Evolutionary conservation across 1,140 invertebrate genomes (phyloP).

Genomic region (Cherax quadricarinatus): DNA sequence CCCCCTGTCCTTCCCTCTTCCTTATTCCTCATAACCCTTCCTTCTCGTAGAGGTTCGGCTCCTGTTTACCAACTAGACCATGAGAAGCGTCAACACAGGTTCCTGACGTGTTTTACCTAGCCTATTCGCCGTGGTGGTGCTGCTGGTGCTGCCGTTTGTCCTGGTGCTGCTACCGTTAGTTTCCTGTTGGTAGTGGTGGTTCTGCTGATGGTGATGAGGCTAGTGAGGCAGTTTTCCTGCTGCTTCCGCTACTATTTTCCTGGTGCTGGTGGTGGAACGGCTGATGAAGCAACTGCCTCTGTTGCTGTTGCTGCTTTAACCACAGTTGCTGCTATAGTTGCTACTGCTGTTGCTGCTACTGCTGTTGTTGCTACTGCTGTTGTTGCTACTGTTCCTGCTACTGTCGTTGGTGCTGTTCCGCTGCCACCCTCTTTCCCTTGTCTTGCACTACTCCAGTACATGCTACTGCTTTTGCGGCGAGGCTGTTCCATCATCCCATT

Average conservation of each 20-base stretch:
- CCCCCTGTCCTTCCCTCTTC: not conserved
- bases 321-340: not conserved
- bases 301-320: not conserved
- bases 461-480: not conserved
- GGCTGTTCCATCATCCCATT: no score
- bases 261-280: not conserved
- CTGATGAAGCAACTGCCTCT: not conserved
- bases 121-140: no score
- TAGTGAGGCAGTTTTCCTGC: not conserved
- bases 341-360: not conserved
- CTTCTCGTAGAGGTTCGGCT: not conserved
- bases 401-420: not conserved
- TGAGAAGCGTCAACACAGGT: conserved; percentile 24
- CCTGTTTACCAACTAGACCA: not conserved
- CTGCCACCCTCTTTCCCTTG: not conserved
- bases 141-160: not conserved
- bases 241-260: not conserved
- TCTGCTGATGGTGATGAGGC: no score
- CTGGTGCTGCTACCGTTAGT: not conserved
- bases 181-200: no score
- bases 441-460: not conserved
- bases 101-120: not conserved
- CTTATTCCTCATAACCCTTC: not conserved
- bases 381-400: not conserved
- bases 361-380: not conserved